phyloP scores from a whole-genome alignment of 2,113 vertebrate genomes.

The Caretta caretta region DNA sequence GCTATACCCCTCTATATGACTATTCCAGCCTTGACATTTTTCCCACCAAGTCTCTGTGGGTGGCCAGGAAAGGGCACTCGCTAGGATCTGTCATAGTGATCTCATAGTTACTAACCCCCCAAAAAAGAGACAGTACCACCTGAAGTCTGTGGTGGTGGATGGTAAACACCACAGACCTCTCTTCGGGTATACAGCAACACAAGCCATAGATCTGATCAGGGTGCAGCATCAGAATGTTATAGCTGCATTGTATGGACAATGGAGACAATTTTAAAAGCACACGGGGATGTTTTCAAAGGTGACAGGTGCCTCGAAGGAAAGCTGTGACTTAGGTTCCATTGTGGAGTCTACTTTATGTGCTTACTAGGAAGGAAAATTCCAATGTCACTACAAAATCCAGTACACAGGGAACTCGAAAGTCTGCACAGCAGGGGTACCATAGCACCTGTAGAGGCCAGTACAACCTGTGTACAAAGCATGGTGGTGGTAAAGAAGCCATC shows the following conservation, averaged over 20 bases:
- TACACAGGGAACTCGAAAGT: too few relatives aligned
- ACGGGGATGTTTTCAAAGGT: neutral
- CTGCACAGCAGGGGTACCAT: too few relatives aligned
- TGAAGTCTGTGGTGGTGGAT: neutral
- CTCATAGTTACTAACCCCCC: neutral
- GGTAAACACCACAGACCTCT: neutral
- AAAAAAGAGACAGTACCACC: neutral
- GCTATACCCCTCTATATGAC: neutral
- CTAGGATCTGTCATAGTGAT: neutral
- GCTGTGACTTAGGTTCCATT: neutral
- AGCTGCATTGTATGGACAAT: neutral
- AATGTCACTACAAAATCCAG: too few relatives aligned
- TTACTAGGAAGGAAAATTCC: neutral
- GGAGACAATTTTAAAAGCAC: neutral
- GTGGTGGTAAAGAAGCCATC: too few relatives aligned
- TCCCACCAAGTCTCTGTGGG: neutral
- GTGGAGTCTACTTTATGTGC: too few relatives aligned
- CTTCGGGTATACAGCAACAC: neutral
- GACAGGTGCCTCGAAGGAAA: neutral
- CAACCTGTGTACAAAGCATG: too few relatives aligned
- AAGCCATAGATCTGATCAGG: neutral
- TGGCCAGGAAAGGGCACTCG: neutral
- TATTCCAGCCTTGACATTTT: neutral
- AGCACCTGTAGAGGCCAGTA: too few relatives aligned
- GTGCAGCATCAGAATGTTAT: too few relatives aligned